Base-by-base conservation (phyloP, 2,888 invertebrate species). In the Doris montereyensis region DNA sequence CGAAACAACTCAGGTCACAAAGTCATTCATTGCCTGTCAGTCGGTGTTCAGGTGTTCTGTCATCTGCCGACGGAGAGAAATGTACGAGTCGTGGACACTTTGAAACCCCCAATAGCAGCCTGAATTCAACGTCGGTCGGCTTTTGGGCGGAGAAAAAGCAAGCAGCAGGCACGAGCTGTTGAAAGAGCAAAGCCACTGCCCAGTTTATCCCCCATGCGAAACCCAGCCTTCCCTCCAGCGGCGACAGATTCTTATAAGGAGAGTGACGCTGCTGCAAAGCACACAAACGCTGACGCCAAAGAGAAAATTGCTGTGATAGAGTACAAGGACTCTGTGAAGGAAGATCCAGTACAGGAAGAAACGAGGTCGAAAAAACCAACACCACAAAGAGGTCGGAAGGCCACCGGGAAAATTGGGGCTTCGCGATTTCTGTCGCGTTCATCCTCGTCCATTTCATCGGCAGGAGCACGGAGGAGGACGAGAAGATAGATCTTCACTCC, bases 401-500 rank as follows among this genome's bases (percentile, higher is more conserved):
- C 35, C 79, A 5, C 58, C 57, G 4, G 30, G 75, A 2, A n/a
- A n/a, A n/a, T n/a, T n/a, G n/a, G 79, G 1, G 35, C 79, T 3
- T 34, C 32, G 10, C 68, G 65, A 41, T 41, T 76, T 21, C 24
- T 76, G 26, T 76, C 76, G 2, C 32, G 76, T 5, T 79, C 79
- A 41, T 79, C 79, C 21, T 79, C 79, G 10, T 76, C 76, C n/a
- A 28, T 76, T 2, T 79, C 79, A 2, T 76, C 79, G 10, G 76
- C 26, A 71, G 70, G 10, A 76, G 41, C 32, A 76, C 76, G 34
- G 52, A 41, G 5, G 76, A 79, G 8, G 79, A 79, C 62, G 79
- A 79, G 30, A 79, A 79, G 60, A 79, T 79, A 52, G 79, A 79
- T 26, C 76, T 79, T 13, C 76, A 79, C n/a, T 79, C 79, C n/a